Conservation (phyloP, 2,888 invertebrate species). For the Lomographa bimaculata region DNA sequence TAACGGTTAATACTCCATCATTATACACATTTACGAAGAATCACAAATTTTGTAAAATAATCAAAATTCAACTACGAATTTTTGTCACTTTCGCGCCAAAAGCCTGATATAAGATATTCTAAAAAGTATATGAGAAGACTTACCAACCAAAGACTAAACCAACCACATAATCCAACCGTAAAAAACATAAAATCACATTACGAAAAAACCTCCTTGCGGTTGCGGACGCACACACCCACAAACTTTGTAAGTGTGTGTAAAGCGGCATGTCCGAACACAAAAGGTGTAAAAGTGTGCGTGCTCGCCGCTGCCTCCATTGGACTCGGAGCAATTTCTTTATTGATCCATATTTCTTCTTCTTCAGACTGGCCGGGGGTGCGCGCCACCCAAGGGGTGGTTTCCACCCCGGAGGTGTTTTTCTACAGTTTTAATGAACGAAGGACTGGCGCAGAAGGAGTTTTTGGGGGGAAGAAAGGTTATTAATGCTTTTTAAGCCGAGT, state of each 20-base stretch:
- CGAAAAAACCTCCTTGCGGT: slow-evolving; percentile 49
- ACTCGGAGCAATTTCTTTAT: slow-evolving; percentile 83
- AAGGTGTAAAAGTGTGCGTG: slow-evolving; percentile 59
- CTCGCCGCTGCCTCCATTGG: slow-evolving; percentile 78
- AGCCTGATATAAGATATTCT: too few relatives aligned
- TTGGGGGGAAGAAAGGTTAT: slow-evolving; percentile 67
- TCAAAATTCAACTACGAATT: too few relatives aligned
- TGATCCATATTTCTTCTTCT: slow-evolving; percentile 85
- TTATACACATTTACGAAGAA: too few relatives aligned
- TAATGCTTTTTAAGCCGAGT: slow-evolving; percentile 77
- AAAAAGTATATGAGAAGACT: too few relatives aligned
- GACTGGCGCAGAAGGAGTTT: slow-evolving; percentile 62
- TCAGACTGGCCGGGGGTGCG: slow-evolving; percentile 66
- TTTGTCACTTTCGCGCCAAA: too few relatives aligned
- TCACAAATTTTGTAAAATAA: too few relatives aligned
- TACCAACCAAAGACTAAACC: too few relatives aligned
- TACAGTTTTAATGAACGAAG: slow-evolving; percentile 81
- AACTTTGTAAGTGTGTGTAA: slow-evolving; percentile 35
- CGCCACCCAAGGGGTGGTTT: slow-evolving; percentile 19
- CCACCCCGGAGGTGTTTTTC: slow-evolving; percentile 73
- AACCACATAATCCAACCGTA: too few relatives aligned
- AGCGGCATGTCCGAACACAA: slow-evolving; percentile 41
- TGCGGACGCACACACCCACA: slow-evolving; percentile 41
- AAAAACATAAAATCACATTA: slow-evolving; percentile 33
- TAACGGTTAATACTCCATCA: too few relatives aligned